A percentile compares a stretch with the other conserved stretches of the same genome.
These are phyloP conservation scores for Myanophis thanlyinensis DNA, from an alignment of 2,113 vertebrate genomes.

Conservation along the genomic window DNA sequence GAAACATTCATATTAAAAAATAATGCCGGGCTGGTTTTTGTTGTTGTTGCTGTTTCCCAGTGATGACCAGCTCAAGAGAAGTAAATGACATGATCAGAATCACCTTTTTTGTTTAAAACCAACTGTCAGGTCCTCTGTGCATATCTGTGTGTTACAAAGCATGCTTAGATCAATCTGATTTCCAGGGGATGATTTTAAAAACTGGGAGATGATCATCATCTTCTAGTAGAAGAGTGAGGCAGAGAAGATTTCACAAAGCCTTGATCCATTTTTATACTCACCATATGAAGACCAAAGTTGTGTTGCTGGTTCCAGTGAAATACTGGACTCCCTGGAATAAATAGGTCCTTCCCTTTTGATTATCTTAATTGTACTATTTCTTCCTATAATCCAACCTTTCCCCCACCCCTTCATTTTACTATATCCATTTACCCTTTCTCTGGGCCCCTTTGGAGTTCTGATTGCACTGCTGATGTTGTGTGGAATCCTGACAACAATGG, in stretches of 20 bases:
- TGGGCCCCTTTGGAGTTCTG: not conserved
- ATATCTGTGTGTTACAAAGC: slow-evolving; percentile 49
- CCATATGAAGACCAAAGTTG: slow-evolving; percentile 56
- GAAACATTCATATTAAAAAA: slow-evolving; percentile 72
- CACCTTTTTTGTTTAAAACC: slow-evolving; percentile 63
- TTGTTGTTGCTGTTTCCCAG: slow-evolving; percentile 55
- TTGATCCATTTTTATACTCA: slow-evolving; percentile 63
- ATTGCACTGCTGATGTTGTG: too few relatives aligned
- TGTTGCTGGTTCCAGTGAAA: not conserved
- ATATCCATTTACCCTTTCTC: not conserved
- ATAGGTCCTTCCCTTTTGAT: not conserved
- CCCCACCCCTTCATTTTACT: not conserved
- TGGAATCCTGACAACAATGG: too few relatives aligned
- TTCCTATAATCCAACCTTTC: not conserved
- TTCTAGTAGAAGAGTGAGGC: slow-evolving; percentile 57
- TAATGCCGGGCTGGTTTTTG: not conserved
- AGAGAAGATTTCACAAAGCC: slow-evolving; percentile 61
- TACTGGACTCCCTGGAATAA: not conserved
- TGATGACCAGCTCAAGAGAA: slow-evolving; percentile 71
- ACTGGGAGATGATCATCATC: slow-evolving; percentile 50
- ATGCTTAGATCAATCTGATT: slow-evolving; percentile 65
- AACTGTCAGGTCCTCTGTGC: slow-evolving; percentile 59
- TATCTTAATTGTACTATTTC: not conserved
- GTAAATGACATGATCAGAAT: slow-evolving; percentile 72
- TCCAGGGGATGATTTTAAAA: slow-evolving; percentile 57